phyloP scores from a whole-genome alignment of 2,888 invertebrate species.

The Theodoxus fluviatilis region DNA sequence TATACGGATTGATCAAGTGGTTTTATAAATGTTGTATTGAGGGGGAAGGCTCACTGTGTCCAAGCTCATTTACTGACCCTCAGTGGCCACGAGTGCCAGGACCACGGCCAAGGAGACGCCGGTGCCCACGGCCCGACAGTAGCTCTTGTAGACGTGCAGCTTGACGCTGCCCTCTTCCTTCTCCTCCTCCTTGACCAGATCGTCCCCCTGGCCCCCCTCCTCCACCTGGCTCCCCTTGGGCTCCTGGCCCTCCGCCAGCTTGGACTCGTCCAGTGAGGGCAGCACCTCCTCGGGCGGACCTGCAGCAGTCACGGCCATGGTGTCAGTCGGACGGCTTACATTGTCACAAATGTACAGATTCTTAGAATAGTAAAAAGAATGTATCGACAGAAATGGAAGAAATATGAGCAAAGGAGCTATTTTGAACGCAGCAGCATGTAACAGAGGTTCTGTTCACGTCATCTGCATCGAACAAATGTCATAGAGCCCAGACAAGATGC shows the following conservation, averaged over 20 bases:
- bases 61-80: too few relatives aligned
- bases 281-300: slow-evolving; percentile 51
- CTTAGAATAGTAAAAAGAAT: not conserved
- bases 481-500: too few relatives aligned
- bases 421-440: too few relatives aligned
- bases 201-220: slow-evolving; percentile 26
- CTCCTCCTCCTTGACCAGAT: slow-evolving; percentile 63
- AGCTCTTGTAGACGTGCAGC: slow-evolving; percentile 78
- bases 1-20: too few relatives aligned
- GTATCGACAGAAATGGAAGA: too few relatives aligned
- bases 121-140: slow-evolving; percentile 81
- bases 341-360: not conserved
- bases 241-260: slow-evolving; percentile 18
- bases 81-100: slow-evolving; percentile 76
- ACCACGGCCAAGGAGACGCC: slow-evolving; percentile 73
- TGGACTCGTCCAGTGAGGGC: slow-evolving; percentile 27
- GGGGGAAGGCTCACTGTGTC: too few relatives aligned
- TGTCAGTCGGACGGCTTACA: too few relatives aligned
- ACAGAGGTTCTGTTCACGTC: too few relatives aligned
- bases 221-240: slow-evolving; percentile 62
- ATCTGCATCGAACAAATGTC: too few relatives aligned
- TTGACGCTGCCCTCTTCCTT: slow-evolving; percentile 70
- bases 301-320: too few relatives aligned
- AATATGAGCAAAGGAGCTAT: too few relatives aligned
- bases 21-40: too few relatives aligned